Evolutionary conservation across 2,797 vertebrate species (phyloP).

Genomic region (Gymnocypris eckloni): DNA sequence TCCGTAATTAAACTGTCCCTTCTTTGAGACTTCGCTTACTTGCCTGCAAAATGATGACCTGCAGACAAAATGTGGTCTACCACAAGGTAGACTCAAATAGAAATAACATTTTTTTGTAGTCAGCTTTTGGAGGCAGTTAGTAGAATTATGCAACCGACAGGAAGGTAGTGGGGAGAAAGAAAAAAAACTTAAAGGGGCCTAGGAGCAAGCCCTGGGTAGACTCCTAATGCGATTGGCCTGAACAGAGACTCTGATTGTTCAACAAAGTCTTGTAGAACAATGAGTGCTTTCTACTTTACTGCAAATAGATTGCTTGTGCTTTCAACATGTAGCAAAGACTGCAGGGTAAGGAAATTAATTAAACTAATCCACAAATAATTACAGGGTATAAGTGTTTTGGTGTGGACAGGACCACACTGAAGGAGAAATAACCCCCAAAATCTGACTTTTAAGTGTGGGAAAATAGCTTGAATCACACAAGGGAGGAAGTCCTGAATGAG

Average conservation of each 20-base stretch:
- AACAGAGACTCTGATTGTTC: slow-evolving; percentile 62
- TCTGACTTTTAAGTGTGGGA: slow-evolving; percentile 46
- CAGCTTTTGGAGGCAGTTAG: slow-evolving; percentile 22
- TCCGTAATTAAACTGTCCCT: neutral
- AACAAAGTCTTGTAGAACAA: slow-evolving; percentile 61
- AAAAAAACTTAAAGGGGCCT: slow-evolving; percentile 22
- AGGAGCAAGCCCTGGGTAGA: slow-evolving; percentile 40
- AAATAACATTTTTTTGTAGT: slow-evolving; percentile 12
- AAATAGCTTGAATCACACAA: slow-evolving; percentile 32
- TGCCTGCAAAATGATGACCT: neutral
- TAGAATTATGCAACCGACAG: slow-evolving; percentile 1
- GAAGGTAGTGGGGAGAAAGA: neutral
- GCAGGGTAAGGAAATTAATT: slow-evolving; percentile 53
- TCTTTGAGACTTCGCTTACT: neutral
- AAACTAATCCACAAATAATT: slow-evolving; percentile 58
- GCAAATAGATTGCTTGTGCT: slow-evolving; percentile 58
- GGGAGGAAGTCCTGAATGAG: neutral
- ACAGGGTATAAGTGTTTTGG: slow-evolving; percentile 52
- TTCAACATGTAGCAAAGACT: slow-evolving; percentile 46
- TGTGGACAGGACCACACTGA: slow-evolving; percentile 34
- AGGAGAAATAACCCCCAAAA: slow-evolving; percentile 35
- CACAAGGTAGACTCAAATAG: neutral
- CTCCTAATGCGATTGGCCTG: slow-evolving; percentile 42
- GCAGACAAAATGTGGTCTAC: neutral
- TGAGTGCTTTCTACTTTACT: slow-evolving; percentile 62